Evolutionary conservation across 2,888 invertebrate genomes (phyloP).

Genomic region (Gymnoscelis rufifasciata): DNA sequence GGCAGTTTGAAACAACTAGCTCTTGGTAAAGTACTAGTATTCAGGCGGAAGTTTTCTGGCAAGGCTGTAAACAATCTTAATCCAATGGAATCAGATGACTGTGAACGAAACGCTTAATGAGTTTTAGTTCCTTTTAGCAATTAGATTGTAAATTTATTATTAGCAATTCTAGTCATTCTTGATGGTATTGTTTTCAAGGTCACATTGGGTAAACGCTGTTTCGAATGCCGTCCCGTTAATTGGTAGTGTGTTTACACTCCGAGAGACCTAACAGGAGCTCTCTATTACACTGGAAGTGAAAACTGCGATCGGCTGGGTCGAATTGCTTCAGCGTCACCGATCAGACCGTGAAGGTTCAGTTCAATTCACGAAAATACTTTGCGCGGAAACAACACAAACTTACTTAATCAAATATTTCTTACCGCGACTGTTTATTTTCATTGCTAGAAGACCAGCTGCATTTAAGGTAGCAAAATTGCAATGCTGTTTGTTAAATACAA

Average conservation of each 20-base stretch:
- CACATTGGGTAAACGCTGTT: background rate
- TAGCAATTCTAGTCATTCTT: background rate
- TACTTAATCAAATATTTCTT: no score
- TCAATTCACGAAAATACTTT: no score
- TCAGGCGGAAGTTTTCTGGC: conserved; percentile 11
- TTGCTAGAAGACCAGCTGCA: no score
- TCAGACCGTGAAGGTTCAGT: no score
- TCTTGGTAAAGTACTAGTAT: conserved; percentile 1
- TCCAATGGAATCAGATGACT: conserved; percentile 14
- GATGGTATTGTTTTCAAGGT: background rate
- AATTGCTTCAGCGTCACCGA: no score
- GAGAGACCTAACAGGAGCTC: no score
- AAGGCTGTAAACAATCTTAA: conserved; percentile 13
- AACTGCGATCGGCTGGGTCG: background rate
- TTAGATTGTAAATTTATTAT: background rate
- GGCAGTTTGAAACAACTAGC: conserved; percentile 4
- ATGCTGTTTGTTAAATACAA: conserved; percentile 6
- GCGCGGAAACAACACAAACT: no score
- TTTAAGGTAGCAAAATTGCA: no score
- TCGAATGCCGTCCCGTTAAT: no score
- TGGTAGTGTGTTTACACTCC: no score
- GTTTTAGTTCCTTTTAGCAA: background rate
- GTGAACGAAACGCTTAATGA: conserved; percentile 6
- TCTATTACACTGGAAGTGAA: no score
- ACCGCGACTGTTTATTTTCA: no score